Conservation (phyloP, 2,113 vertebrate species). For the Tragelaphus strepsiceros region DNA sequence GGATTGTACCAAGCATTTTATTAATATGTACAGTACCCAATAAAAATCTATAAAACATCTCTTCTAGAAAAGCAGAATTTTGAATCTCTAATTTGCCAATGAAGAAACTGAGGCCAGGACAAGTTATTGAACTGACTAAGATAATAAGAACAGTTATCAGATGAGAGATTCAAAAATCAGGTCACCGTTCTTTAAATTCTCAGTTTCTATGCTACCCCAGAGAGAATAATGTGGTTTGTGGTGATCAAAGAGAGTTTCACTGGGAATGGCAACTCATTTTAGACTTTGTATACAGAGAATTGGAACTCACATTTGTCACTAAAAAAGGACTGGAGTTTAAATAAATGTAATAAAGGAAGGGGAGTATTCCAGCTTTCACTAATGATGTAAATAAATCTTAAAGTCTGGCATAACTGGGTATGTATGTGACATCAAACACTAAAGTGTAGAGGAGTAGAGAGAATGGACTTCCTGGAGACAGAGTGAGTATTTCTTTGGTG, state of each 20-base stretch:
- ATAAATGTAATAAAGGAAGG: not conserved
- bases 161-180: not conserved
- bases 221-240: not conserved
- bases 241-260: not conserved
- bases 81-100: not conserved
- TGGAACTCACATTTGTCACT: not conserved
- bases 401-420: not conserved
- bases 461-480: not conserved
- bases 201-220: not conserved
- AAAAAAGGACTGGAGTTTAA: not conserved
- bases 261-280: not conserved
- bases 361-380: not conserved
- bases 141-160: not conserved
- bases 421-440: not conserved
- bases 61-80: not conserved
- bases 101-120: not conserved
- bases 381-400: not conserved
- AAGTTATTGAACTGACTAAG: not conserved
- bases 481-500: not conserved
- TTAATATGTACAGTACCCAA: not conserved
- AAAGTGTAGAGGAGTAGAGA: not conserved
- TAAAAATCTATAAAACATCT: not conserved
- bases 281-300: not conserved
- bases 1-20: not conserved
- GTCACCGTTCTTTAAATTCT: not conserved